A percentile compares a stretch with the other conserved stretches of the same genome.
Conservation (phyloP, 2,797 vertebrate genomes). For the Dendrocincla fuliginosa region DNA sequence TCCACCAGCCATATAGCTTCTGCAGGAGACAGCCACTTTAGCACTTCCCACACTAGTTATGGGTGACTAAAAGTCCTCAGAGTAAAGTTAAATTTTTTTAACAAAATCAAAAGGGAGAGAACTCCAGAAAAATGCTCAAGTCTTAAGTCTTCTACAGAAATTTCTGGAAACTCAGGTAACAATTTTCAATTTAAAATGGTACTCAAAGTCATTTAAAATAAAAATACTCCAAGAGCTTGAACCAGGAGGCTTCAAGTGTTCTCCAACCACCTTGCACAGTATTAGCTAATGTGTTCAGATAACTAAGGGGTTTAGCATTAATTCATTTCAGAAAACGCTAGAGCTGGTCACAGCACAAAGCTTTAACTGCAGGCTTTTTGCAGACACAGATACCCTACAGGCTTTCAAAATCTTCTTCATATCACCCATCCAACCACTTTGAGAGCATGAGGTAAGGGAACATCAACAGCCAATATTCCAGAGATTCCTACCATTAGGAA, state of each 20-base stretch:
- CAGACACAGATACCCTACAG: background rate
- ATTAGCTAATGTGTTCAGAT: background rate
- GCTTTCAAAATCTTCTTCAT: background rate
- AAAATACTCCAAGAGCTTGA: background rate
- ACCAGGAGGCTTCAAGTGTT: background rate
- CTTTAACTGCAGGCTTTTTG: background rate
- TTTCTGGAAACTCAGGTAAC: background rate
- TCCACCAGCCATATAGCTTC: background rate
- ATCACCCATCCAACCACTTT: background rate
- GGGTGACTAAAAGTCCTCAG: conserved; percentile 33
- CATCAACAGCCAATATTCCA: background rate
- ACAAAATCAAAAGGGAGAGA: background rate
- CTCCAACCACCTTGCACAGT: background rate
- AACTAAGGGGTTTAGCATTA: background rate
- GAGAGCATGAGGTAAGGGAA: background rate
- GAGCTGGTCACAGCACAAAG: background rate
- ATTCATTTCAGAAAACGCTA: background rate
- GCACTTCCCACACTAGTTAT: conserved; percentile 25
- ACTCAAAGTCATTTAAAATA: background rate
- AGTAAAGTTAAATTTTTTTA: background rate
- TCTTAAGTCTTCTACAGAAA: background rate
- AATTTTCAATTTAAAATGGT: background rate
- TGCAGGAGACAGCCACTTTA: conserved; percentile 25
- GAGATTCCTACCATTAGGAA: background rate
- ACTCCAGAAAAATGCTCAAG: background rate